Percentiles rank a stretch among this genome's conserved stretches.
Evolutionary conservation across 2,797 vertebrate species (phyloP).

Genomic region (Anableps anableps): DNA sequence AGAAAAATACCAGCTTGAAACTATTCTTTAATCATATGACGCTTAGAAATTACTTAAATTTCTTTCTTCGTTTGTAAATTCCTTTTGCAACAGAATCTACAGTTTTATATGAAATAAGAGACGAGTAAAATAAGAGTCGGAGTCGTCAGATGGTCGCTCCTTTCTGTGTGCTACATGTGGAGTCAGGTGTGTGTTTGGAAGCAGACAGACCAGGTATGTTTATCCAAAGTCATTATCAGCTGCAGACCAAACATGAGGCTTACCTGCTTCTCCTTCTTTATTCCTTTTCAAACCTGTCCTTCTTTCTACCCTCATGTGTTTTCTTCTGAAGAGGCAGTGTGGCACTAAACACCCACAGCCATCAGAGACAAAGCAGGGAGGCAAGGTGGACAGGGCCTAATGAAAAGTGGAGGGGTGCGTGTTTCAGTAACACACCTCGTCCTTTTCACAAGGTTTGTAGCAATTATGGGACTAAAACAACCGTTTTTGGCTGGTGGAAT

Average conservation of each 20-base stretch:
- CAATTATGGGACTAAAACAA: neutral
- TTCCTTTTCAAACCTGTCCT: constrained; percentile 22
- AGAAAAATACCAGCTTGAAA: neutral
- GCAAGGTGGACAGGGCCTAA: constrained; percentile 21
- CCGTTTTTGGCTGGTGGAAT: neutral
- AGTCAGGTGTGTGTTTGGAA: constrained; percentile 66
- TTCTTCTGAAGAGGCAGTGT: constrained; percentile 60
- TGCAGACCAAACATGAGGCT: constrained; percentile 70
- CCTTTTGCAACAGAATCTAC: neutral
- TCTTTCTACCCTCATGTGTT: constrained; percentile 55
- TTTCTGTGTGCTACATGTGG: constrained; percentile 58
- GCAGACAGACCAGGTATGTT: constrained; percentile 61
- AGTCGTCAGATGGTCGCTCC: neutral
- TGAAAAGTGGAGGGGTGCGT: constrained; percentile 33
- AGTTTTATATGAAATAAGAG: neutral
- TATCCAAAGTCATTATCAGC: constrained; percentile 60
- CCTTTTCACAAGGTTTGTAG: constrained; percentile 16
- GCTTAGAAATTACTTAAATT: neutral
- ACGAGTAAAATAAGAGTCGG: neutral
- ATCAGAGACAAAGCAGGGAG: constrained; percentile 56
- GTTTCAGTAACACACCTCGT: constrained; percentile 22
- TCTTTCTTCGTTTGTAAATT: neutral
- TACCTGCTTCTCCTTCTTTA: constrained; percentile 38
- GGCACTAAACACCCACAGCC: constrained; percentile 53
- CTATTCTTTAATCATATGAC: neutral